Conservation (phyloP, 2,113 vertebrate genomes). For the Microtus montanus region DNA sequence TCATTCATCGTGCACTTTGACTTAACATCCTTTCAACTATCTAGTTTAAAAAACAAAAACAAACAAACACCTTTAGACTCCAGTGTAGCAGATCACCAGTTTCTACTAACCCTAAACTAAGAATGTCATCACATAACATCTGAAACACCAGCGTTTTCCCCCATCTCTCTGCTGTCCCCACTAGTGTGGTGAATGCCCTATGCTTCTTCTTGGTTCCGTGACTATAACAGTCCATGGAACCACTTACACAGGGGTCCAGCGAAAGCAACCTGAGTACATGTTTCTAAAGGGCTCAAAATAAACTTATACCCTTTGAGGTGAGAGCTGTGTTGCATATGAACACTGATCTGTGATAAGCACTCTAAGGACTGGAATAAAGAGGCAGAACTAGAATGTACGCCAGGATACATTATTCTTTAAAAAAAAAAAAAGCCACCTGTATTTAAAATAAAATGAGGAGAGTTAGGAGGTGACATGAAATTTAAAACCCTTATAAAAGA, state of each 20-base stretch:
- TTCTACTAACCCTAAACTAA: not conserved
- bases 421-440: not conserved
- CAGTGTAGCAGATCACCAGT: not conserved
- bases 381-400: not conserved
- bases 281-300: not conserved
- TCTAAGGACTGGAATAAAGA: not conserved
- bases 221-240: not conserved
- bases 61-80: not conserved
- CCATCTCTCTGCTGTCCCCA: not conserved
- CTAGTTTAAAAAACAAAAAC: not conserved
- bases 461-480: not conserved
- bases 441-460: not conserved
- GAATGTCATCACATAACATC: not conserved
- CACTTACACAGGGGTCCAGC: not conserved
- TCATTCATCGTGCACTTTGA: not conserved
- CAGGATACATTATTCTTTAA: not conserved
- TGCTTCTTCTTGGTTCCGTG: not conserved
- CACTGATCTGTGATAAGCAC: not conserved
- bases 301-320: not conserved
- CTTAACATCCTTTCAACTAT: not conserved
- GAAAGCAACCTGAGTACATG: not conserved
- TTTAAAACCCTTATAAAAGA: constrained; percentile 52
- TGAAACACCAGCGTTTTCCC: not conserved
- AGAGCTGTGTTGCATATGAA: not conserved
- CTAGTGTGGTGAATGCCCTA: not conserved